Evolutionary conservation across 2,888 invertebrate species (phyloP), one percentile per base, ranked within the genome.

Genomic region (Limnephilus auricula): DNA sequence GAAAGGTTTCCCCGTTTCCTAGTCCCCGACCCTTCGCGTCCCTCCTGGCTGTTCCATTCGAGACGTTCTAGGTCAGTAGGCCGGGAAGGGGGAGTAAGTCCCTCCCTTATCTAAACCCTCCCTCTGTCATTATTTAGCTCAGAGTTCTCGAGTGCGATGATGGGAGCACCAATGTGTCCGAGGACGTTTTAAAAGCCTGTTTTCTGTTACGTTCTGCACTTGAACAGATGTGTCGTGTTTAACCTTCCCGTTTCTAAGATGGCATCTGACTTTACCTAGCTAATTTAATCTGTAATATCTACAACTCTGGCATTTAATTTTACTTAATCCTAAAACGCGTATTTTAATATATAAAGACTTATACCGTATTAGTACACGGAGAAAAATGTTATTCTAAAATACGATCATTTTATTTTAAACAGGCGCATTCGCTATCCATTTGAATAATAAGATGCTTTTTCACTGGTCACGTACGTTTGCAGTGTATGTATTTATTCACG

Each of bases 31-130:
- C n/a, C 50, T 34, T n/a, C 82, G 40, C 40, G 30, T 45, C 45
- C 34, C 40, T 37, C 30, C 79, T 78, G 10, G 15, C 12, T 45
- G 80, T 91, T 50, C 80, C 88, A 30, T 82, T 91, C 50, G 91
- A 90, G 90, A 87, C 90, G 86, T 91, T 92, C 83, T 92, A 83
- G 92, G 92, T 92, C 92, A 92, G 65, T 92, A 89, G 92, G 90
- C 90, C 92, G 87, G 78, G 83, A 40, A 32, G 80, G 89, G 90
- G 89, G 89, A 84, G 89, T 45, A 80, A 84, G 87, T 50, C 78
- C 80, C 86, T 90, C 87, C 65, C 87, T 87, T 87, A 87, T 91
- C 91, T 91, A 31, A 80, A 9, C 37, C 30, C 78, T 31, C 31
- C 32, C 40, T 25, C 82, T 89, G 80, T 34, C 50, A 90, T 90